These are phyloP conservation scores for Tineola bisselliella DNA, from an alignment of 2,888 invertebrate genomes.

Conservation along the genomic window DNA sequence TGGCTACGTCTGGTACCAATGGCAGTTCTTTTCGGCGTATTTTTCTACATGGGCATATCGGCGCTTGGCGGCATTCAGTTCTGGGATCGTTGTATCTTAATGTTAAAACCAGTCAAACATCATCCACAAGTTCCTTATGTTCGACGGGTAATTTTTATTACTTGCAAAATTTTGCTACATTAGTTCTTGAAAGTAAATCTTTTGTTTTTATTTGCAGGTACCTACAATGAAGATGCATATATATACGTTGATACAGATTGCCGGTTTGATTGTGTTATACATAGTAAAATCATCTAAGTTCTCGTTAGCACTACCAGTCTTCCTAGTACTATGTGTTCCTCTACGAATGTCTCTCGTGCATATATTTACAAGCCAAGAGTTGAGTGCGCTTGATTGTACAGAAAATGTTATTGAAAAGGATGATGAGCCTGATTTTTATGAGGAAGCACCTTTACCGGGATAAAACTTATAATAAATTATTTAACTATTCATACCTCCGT, in stretches of 20 bases:
- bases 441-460: constrained; percentile 82
- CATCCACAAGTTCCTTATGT: constrained; percentile 92
- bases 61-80: constrained; percentile 94
- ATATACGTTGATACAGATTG: constrained; percentile 86
- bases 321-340: constrained; percentile 91
- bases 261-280: constrained; percentile 83
- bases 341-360: constrained; percentile 77
- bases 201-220: constrained; percentile 64
- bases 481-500: too few species aligned
- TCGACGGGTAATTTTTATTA: constrained; percentile 70
- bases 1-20: constrained; percentile 87
- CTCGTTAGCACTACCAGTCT: constrained; percentile 93
- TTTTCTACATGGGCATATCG: constrained; percentile 96
- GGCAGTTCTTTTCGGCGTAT: constrained; percentile 97
- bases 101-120: constrained; percentile 95
- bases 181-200: background rate
- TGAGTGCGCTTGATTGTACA: constrained; percentile 89
- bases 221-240: constrained; percentile 92
- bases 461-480: background rate
- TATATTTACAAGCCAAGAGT: constrained; percentile 82
- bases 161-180: background rate
- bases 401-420: constrained; percentile 82
- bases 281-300: constrained; percentile 88
- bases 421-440: constrained; percentile 94
- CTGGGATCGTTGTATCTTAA: constrained; percentile 86